A percentile compares a stretch with the other conserved stretches of the same genome.
These are phyloP conservation scores for Artemia sp. DNA, from an alignment of 2,888 invertebrate genomes.

Conservation along the genomic window DNA sequence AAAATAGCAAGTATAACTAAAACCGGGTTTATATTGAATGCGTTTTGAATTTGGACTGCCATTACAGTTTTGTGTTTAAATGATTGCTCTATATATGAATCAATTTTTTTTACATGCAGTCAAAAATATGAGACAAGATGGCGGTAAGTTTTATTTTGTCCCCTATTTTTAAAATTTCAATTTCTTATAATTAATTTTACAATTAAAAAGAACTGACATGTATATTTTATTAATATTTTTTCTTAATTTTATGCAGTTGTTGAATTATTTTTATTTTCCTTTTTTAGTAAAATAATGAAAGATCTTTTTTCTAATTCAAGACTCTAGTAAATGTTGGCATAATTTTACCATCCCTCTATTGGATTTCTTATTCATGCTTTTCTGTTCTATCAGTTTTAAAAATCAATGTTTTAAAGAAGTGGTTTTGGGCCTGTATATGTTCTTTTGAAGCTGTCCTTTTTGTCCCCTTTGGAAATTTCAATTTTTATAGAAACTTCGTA, in stretches of 20 bases:
- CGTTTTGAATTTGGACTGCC: neutral
- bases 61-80: no score
- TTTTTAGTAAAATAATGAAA: neutral
- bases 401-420: no score
- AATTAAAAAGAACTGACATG: neutral
- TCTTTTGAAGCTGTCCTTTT: no score
- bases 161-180: neutral
- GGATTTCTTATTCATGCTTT: no score
- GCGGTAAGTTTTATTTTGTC: conserved; percentile 42
- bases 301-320: neutral
- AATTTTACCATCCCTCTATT: neutral
- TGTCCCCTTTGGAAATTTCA: no score
- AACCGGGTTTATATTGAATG: neutral
- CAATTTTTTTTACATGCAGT: conserved; percentile 39
- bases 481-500: no score
- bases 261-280: conserved; percentile 19
- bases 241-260: no score
- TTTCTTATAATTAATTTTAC: neutral
- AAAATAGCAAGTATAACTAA: neutral
- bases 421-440: no score
- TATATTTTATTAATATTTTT: neutral
- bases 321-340: neutral
- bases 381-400: no score
- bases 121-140: conserved; percentile 56
- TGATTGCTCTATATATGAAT: neutral